These are phyloP conservation scores for Cariama cristata DNA, from an alignment of 2,113 vertebrate species.

Conservation along the genomic window DNA sequence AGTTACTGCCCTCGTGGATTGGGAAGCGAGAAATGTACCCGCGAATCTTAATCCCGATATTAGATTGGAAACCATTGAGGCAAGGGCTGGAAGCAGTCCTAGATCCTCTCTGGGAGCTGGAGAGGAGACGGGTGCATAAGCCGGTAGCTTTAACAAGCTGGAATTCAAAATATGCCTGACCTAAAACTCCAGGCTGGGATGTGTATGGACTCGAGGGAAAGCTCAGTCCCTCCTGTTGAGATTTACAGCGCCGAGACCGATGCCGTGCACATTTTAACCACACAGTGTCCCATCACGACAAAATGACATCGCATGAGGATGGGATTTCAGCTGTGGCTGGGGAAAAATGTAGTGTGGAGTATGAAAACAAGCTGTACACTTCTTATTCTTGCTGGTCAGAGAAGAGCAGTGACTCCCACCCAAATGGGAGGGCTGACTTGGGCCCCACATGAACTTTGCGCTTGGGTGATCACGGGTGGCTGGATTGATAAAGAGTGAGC, in stretches of 20 bases:
- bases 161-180: constrained; percentile 43
- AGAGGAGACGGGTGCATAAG: neutral
- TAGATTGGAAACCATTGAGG: constrained; percentile 12
- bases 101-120: constrained; percentile 14
- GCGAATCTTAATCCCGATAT: neutral
- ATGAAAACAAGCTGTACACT: neutral
- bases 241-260: rapidly evolving
- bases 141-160: neutral
- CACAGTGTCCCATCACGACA: neutral
- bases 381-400: neutral
- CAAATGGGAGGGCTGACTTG: neutral
- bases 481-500: constrained; percentile 33
- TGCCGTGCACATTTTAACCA: neutral
- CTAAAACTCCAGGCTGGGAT: neutral
- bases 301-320: rapidly evolving
- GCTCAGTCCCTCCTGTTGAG: neutral
- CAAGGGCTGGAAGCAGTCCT: neutral
- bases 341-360: neutral
- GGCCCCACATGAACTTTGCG: neutral
- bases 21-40: neutral
- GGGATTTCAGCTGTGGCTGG: neutral
- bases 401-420: neutral
- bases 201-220: neutral
- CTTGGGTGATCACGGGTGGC: neutral
- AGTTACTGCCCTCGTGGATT: neutral